Evolutionary conservation across 2,113 vertebrate species (phyloP).

Genomic region (Erythrocercus mccallii): DNA sequence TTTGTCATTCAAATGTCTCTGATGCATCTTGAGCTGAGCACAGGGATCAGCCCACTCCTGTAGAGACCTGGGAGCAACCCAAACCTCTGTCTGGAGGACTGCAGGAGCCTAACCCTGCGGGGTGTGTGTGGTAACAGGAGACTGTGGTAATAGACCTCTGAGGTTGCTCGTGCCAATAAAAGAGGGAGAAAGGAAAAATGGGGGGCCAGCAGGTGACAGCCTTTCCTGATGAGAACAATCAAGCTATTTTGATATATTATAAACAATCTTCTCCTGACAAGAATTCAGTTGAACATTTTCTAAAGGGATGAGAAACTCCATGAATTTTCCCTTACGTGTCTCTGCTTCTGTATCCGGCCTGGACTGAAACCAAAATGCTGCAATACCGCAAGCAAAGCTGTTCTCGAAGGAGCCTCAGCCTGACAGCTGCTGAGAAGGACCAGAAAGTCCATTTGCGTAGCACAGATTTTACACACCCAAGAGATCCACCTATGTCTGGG

Average conservation of each 20-base stretch:
- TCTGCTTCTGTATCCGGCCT: background rate
- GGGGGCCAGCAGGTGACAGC: background rate
- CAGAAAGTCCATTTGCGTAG: background rate
- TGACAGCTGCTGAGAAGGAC: background rate
- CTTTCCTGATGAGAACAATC: background rate
- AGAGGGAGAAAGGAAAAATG: background rate
- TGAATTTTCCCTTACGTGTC: background rate
- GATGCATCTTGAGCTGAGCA: background rate
- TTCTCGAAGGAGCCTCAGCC: background rate
- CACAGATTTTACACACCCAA: background rate
- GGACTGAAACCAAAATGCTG: background rate
- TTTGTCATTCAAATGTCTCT: background rate
- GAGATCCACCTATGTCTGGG: background rate
- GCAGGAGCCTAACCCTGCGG: background rate
- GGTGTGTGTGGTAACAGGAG: no score
- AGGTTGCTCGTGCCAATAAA: background rate
- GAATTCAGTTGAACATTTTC: fast-evolving
- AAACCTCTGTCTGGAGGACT: background rate
- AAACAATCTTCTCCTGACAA: background rate
- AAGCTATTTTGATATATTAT: background rate
- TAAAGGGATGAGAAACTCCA: background rate
- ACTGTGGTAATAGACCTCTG: background rate
- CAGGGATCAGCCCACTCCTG: background rate
- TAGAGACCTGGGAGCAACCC: background rate
- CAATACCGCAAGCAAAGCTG: background rate